A percentile compares a stretch with the other conserved stretches of the same genome.
Evolutionary conservation across 2,113 vertebrate species (phyloP).

Genomic region (Megaceryle maxima): DNA sequence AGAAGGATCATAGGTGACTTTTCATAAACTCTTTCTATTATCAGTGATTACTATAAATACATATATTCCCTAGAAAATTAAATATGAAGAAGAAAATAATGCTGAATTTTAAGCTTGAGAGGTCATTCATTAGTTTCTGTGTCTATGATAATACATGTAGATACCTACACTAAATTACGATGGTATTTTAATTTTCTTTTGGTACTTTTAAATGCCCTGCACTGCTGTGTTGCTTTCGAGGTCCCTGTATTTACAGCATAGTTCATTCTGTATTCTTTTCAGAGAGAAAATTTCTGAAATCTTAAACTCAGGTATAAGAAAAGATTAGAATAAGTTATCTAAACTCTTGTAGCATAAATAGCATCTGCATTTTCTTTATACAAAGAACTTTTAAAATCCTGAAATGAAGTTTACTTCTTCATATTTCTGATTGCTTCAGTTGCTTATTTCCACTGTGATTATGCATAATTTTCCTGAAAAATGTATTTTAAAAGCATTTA

Average conservation of each 20-base stretch:
- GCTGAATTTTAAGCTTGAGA: neutral
- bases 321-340: neutral
- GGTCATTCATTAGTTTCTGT: neutral
- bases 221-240: rapidly evolving
- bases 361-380: neutral
- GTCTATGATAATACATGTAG: neutral
- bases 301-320: neutral
- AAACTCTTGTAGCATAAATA: neutral
- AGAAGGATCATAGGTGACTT: slow-evolving; percentile 89
- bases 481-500: neutral
- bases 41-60: neutral
- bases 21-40: neutral
- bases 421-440: neutral
- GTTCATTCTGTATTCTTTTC: neutral
- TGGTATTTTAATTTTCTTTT: neutral
- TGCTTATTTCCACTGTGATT: neutral
- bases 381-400: neutral
- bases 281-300: neutral
- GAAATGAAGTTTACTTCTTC: neutral
- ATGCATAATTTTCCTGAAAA: neutral
- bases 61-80: neutral
- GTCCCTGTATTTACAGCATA: neutral
- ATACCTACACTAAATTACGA: neutral
- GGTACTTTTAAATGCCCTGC: neutral
- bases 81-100: neutral